Base-by-base conservation (phyloP, 2,888 invertebrate genomes). In the Lymantria monacha region DNA sequence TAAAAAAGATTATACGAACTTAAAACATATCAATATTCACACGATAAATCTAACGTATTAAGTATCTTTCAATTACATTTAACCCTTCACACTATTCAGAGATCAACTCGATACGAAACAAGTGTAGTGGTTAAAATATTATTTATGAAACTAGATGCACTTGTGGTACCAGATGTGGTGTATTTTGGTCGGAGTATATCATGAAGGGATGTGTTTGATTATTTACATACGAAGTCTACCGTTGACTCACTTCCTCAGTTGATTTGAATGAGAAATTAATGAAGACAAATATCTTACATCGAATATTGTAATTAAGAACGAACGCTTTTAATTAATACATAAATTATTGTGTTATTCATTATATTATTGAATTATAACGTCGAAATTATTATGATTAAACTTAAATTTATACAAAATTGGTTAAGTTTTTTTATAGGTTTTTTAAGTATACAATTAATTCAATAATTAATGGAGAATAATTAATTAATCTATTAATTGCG, bases 181-280 rank as follows among this genome's bases (percentile, higher is more conserved):
- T 38, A 36, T 46, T 46, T 52, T 44, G 13, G 42, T 41, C 45
- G 37, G 12, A 9, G 40, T 15, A 48, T 37, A 42, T 47, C 13
- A 37, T 50, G 33, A 49, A 50, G 50, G 54, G 54, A 51, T 48
- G 54, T 48, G 43, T 48, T 51, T 54, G 54, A 54, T 54, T 54
- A 54, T 54, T 54, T 54, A 48, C 50, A 54, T 48, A 48, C 48
- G 54, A 50, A 33, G 33, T 36, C 42, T 42, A 44, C 41, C 42
- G 45, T 48, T 46, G 48, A 54, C 38, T 46, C 45, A 45, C 50
- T 54, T 54, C 50, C 53, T 53, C 31, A 14, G 31, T 37, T 30
- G 43, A n/a, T 14, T 12, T 10, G 22, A 14, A 30, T 14, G 42
- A n/a, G 43, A 46, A 30, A 33, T 46, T 12, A 46, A 33, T 44